Base-by-base conservation (phyloP, 1,140 invertebrate species). In the Yoshiicerus persimilis region DNA sequence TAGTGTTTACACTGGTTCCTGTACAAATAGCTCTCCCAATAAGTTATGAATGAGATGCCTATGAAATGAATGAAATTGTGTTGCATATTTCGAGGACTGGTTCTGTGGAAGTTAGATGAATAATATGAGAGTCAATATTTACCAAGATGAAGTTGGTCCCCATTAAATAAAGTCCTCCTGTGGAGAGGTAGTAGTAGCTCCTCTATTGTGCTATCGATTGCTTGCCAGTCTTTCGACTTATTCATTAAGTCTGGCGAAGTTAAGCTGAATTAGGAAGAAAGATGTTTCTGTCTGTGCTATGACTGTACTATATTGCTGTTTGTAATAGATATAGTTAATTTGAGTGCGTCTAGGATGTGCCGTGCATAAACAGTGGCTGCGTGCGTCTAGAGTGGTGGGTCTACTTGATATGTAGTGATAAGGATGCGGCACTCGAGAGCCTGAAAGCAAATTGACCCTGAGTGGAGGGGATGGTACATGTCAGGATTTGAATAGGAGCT, bases 101-200 rank as follows among this genome's bases (percentile, higher is more conserved):
- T n/a, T 1, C 39, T 10, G 39, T 41, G 39, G 2, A 56, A 56
- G 47, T 56, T 56, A n/a, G 0, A n/a, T 4, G 47, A 70, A 70
- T 80, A 80, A 80, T 80, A 80, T n/a, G 11, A 36, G 16, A 80
- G 75, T 80, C 75, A 80, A 80, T 80, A 80, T 80, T 80, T 80
- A n/a, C 75, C 0, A 32, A 80, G 75, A 80, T 80, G 75, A 38
- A 80, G 75, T 80, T 80, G 75, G 75, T 32, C 32, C 34, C 16
- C 34, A 38, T 34, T 34, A 80, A 80, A 80, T 80, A 80, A 80
- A 80, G 75, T 80, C 34, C 75, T 36, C 75, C n/a, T 34, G 36
- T 34, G 30, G 70, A 34, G 70, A 30, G 32, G 34, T 10, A 41
- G 39, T n/a, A n/a, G n/a, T n/a, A n/a, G 2, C 39, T 1, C 39